These are phyloP conservation scores for Megaustenia siamemsis DNA, from an alignment of 2,888 invertebrate genomes.

Conservation along the genomic window DNA sequence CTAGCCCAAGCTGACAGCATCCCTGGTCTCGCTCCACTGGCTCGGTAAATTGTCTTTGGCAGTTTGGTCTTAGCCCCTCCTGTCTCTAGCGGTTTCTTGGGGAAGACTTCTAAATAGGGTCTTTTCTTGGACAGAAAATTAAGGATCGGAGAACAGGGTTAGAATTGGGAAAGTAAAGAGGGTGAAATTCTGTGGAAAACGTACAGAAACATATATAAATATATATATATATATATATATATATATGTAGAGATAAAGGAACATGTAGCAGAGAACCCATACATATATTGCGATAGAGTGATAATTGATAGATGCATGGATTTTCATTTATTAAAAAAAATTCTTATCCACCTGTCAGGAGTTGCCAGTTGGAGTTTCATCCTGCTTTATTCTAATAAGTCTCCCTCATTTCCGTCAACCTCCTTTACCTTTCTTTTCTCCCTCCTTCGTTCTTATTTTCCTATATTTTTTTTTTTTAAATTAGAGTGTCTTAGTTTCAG, in stretches of 20 bases:
- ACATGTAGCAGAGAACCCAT: not conserved
- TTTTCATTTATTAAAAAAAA: no score
- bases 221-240: no score
- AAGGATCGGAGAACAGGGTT: not conserved
- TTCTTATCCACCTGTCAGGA: no score
- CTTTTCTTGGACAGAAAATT: constrained; percentile 4
- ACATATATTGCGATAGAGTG: not conserved
- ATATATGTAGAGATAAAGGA: no score
- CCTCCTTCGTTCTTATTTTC: not conserved
- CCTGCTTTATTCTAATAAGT: no score
- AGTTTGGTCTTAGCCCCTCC: not conserved
- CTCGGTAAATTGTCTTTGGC: constrained; percentile 49
- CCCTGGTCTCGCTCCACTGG: constrained; percentile 41
- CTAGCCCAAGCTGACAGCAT: constrained; percentile 35
- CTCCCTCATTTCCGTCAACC: not conserved
- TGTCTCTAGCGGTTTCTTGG: constrained; percentile 27
- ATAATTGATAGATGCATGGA: not conserved
- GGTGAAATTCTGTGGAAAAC: not conserved
- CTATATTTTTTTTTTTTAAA: not conserved
- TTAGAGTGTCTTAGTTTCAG: not conserved
- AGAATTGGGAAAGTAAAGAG: not conserved
- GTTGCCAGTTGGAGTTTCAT: no score
- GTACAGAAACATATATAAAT: no score
- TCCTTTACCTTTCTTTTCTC: not conserved
- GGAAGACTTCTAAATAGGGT: constrained; percentile 21